Conservation (phyloP, 2,113 vertebrate genomes). For the Phaethornis superciliosus region DNA sequence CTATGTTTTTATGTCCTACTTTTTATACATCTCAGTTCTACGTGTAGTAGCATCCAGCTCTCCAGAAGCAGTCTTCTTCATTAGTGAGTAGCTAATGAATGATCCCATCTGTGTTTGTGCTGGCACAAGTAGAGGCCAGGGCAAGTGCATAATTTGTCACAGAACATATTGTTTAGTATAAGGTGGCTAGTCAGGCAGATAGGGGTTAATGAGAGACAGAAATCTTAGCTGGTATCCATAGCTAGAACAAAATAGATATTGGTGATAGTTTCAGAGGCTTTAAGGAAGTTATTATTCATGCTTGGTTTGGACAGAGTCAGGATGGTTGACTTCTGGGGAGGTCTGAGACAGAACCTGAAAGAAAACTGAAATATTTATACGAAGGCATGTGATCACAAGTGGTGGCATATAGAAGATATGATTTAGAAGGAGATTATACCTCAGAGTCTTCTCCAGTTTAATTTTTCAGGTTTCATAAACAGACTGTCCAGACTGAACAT, state of each 20-base stretch:
- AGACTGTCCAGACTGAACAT: not conserved
- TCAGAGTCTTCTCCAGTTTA: not conserved
- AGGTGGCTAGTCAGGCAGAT: not conserved
- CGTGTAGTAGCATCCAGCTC: not conserved
- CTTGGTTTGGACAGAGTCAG: not conserved
- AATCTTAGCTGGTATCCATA: not conserved
- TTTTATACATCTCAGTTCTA: not conserved
- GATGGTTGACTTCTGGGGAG: not conserved
- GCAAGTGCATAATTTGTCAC: not conserved
- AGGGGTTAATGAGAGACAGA: not conserved
- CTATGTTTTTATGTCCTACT: not conserved
- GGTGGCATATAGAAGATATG: not conserved
- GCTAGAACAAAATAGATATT: not conserved
- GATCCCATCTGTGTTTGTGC: not conserved
- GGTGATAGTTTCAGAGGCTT: not conserved
- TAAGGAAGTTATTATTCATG: not conserved
- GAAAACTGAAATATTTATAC: not conserved
- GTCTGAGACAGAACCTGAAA: not conserved
- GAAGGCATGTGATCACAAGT: not conserved
- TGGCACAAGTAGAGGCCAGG: not conserved
- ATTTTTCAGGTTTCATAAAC: not conserved
- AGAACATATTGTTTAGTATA: not conserved
- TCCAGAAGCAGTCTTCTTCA: not conserved
- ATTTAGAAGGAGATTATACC: not conserved
- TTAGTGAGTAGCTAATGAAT: not conserved